Evolutionary conservation across 2,797 vertebrate species (phyloP).

Genomic region (Fistularia tabacaria): DNA sequence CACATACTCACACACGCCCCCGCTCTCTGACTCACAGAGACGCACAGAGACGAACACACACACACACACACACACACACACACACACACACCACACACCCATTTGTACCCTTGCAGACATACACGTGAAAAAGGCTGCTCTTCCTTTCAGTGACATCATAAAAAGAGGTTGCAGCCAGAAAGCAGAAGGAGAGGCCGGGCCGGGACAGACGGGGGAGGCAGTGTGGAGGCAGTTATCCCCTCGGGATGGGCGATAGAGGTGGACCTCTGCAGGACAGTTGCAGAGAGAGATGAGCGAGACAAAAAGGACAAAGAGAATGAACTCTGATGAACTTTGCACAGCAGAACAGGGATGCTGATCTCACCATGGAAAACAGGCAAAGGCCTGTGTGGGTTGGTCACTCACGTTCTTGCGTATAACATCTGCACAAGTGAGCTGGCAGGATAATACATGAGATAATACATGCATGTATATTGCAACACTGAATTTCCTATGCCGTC

Average conservation of each 20-base stretch:
- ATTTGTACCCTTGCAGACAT: constrained; percentile 9
- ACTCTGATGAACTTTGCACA: constrained; percentile 55
- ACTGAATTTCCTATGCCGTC: background rate
- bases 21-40: constrained; percentile 38
- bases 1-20: constrained; percentile 27
- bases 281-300: constrained; percentile 49
- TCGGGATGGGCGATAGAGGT: constrained; percentile 40
- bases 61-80: constrained; percentile 39
- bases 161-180: constrained; percentile 40
- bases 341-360: constrained; percentile 23
- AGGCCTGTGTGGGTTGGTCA: background rate
- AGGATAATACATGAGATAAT: background rate
- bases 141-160: constrained; percentile 58
- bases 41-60: too few relatives aligned
- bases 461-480: background rate
- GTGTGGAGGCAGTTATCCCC: constrained; percentile 39
- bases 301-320: constrained; percentile 56
- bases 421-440: background rate
- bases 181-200: constrained; percentile 36
- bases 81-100: constrained; percentile 25
- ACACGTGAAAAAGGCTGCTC: constrained; percentile 25
- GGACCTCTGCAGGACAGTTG: constrained; percentile 34
- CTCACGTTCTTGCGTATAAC: constrained; percentile 6
- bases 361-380: constrained; percentile 31
- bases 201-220: constrained; percentile 32